A percentile compares a stretch with the other conserved stretches of the same genome.
Conservation (phyloP, 1,140 invertebrate species). For the Drosophila ambigua region DNA sequence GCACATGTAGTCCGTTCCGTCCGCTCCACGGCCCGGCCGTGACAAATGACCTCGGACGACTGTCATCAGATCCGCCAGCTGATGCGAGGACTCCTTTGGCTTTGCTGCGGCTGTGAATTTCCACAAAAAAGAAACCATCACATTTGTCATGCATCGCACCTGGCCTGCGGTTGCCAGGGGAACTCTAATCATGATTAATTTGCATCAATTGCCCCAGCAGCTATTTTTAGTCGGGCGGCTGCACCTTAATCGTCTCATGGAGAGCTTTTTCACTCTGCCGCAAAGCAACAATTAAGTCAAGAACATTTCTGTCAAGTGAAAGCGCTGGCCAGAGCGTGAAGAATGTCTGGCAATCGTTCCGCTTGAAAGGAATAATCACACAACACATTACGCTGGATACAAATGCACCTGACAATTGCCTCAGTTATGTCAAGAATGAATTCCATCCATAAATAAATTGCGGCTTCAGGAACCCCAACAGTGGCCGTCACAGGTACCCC, state of each 20-base stretch:
- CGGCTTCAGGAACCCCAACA: too few species aligned
- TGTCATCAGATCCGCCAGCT: conserved; percentile 3
- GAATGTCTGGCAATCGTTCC: too few species aligned
- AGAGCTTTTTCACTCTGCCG: conserved; percentile 15
- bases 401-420: too few species aligned
- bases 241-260: conserved; percentile 16
- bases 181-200: conserved; percentile 77
- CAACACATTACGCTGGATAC: too few species aligned
- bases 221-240: conserved; percentile 63
- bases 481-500: too few species aligned
- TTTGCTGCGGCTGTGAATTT: conserved; percentile 15
- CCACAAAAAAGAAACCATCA: conserved; percentile 14
- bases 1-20: background rate
- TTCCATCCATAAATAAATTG: too few species aligned
- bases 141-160: conserved; percentile 25
- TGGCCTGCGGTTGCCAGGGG: conserved; percentile 22
- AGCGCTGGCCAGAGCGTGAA: too few species aligned
- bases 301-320: too few species aligned
- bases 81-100: conserved; percentile 29
- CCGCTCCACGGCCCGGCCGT: conserved; percentile 4
- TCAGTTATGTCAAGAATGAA: too few species aligned
- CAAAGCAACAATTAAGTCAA: background rate
- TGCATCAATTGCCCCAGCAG: conserved; percentile 68
- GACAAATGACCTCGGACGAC: conserved; percentile 46
- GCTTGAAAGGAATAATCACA: too few species aligned